phyloP scores from a whole-genome alignment of 1,140 invertebrate species.

The Cheumatopsyche charites region DNA sequence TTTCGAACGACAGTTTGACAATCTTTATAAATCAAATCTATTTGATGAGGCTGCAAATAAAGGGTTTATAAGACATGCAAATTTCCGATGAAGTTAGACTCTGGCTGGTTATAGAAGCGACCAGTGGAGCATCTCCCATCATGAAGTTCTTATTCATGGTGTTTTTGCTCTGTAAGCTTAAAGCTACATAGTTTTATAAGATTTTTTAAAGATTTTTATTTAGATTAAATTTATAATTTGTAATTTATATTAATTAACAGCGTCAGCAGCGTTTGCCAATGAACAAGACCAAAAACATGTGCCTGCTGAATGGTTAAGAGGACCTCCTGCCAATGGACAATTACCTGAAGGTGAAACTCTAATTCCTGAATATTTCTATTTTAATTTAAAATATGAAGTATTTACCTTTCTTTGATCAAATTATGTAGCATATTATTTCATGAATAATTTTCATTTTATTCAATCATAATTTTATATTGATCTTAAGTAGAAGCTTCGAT shows the following conservation, averaged over 20 bases:
- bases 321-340: neutral
- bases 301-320: neutral
- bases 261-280: conserved; percentile 15
- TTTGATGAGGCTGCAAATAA: neutral
- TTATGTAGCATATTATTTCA: too few species aligned
- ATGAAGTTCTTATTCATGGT: conserved; percentile 29
- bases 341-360: neutral
- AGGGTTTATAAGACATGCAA: neutral
- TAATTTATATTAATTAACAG: conserved; percentile 9
- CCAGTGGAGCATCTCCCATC: conserved; percentile 22
- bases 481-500: too few species aligned
- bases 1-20: neutral
- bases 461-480: too few species aligned
- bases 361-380: too few species aligned
- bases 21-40: neutral
- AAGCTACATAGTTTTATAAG: conserved; percentile 1
- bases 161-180: conserved; percentile 15
- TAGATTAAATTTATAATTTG: neutral
- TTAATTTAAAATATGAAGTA: too few species aligned
- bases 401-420: too few species aligned
- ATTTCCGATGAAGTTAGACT: neutral
- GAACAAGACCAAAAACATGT: neutral
- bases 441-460: too few species aligned
- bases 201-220: neutral
- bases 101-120: neutral